Evolutionary conservation across 1,140 invertebrate species (phyloP).

Genomic region (Papilio polyxenes): DNA sequence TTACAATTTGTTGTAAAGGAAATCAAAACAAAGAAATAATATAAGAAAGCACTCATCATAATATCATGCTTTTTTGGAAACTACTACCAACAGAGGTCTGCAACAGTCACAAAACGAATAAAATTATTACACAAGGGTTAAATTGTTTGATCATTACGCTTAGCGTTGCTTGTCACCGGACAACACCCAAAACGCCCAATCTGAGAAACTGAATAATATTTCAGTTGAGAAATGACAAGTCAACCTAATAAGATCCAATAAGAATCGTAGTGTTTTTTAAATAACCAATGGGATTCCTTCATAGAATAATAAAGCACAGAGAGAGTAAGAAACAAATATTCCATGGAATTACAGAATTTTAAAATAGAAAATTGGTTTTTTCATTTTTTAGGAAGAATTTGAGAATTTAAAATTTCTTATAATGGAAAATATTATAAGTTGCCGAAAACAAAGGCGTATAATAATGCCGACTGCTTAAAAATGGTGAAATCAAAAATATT

Average conservation of each 20-base stretch:
- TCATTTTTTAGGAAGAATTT: not conserved
- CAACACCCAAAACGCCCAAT: conserved; percentile 77
- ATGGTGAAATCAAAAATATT: not conserved
- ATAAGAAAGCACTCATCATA: conserved; percentile 71
- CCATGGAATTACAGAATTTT: not conserved
- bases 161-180: conserved; percentile 67
- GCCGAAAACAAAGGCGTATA: too few species aligned
- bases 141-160: conserved; percentile 76
- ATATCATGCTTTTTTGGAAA: conserved; percentile 68
- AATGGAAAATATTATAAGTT: not conserved
- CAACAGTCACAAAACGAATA: conserved; percentile 58
- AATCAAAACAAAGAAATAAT: conserved; percentile 72
- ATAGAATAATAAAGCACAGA: not conserved
- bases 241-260: conserved; percentile 3
- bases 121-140: conserved; percentile 41
- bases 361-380: not conserved
- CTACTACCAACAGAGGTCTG: conserved; percentile 46
- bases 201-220: conserved; percentile 12
- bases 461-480: not conserved
- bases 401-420: not conserved
- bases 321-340: not conserved
- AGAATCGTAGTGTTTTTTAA: not conserved
- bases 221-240: conserved; percentile 22
- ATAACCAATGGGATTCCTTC: not conserved
- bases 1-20: conserved; percentile 62